phyloP scores from a whole-genome alignment of 2,113 vertebrate genomes.

The Tupaia chinensis region DNA sequence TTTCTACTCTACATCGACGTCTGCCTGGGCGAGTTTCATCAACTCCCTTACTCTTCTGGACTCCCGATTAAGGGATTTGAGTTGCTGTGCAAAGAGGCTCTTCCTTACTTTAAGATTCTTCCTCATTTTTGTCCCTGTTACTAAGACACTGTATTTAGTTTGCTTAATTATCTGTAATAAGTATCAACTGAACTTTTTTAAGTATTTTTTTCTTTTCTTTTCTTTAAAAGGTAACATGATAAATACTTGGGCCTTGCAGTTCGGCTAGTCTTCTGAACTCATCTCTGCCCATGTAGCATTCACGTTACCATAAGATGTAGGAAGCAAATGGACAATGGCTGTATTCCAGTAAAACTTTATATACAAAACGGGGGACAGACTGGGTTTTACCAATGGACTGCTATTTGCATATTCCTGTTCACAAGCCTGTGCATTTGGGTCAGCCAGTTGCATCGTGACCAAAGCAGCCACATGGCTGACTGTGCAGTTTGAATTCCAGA shows the following conservation, averaged over 20 bases:
- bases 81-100: background rate
- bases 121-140: background rate
- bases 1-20: background rate
- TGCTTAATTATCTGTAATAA: background rate
- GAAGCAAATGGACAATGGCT: background rate
- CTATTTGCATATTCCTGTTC: background rate
- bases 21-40: too few relatives aligned
- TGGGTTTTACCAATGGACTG: background rate
- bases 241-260: background rate
- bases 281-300: too few relatives aligned
- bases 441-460: too few relatives aligned
- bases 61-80: background rate
- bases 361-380: background rate
- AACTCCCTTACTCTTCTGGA: too few relatives aligned
- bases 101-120: background rate
- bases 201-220: background rate
- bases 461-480: too few relatives aligned
- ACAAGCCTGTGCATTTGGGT: background rate
- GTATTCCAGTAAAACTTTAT: background rate
- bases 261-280: background rate
- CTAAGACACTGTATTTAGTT: background rate
- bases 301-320: rapidly evolving
- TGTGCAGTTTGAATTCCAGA: too few relatives aligned
- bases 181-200: background rate
- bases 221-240: background rate